Evolutionary conservation across 2,113 vertebrate genomes (phyloP).

Genomic region (Brienomyrus brachyistius): DNA sequence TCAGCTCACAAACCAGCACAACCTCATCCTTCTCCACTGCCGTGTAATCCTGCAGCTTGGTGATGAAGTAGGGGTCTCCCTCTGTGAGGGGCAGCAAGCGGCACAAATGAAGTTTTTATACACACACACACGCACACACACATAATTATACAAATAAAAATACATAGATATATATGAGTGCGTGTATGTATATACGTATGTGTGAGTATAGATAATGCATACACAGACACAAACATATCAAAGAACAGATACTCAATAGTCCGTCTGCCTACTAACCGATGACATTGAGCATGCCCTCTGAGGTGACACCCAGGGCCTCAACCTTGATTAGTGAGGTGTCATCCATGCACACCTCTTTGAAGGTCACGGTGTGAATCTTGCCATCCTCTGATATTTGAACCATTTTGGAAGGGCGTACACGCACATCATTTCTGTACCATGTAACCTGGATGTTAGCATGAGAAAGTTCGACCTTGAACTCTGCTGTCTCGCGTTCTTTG

Average conservation of each 20-base stretch:
- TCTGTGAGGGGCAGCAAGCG: constrained; percentile 59
- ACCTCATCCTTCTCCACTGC: constrained; percentile 92
- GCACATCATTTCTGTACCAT: constrained; percentile 88
- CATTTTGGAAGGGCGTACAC: constrained; percentile 81
- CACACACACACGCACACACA: neutral
- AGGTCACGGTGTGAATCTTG: constrained; percentile 73
- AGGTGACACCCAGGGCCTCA: constrained; percentile 80
- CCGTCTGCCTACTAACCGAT: constrained; percentile 68
- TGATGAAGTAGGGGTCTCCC: constrained; percentile 90
- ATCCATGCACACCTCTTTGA: constrained; percentile 85
- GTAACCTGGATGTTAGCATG: constrained; percentile 83
- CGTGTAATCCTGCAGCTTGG: constrained; percentile 89
- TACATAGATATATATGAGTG: neutral
- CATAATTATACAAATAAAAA: too few species aligned
- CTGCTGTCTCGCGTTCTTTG: constrained; percentile 89
- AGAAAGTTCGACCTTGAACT: constrained; percentile 86
- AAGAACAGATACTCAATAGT: neutral
- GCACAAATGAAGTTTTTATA: neutral
- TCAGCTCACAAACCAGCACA: constrained; percentile 84
- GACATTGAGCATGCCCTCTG: constrained; percentile 90
- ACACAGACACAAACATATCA: neutral
- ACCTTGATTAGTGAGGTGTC: constrained; percentile 88
- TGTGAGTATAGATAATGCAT: neutral
- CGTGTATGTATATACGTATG: too few species aligned
- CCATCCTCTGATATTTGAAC: constrained; percentile 81